Conservation (phyloP, 2,113 vertebrate genomes). For the Sapayoa aenigma region DNA sequence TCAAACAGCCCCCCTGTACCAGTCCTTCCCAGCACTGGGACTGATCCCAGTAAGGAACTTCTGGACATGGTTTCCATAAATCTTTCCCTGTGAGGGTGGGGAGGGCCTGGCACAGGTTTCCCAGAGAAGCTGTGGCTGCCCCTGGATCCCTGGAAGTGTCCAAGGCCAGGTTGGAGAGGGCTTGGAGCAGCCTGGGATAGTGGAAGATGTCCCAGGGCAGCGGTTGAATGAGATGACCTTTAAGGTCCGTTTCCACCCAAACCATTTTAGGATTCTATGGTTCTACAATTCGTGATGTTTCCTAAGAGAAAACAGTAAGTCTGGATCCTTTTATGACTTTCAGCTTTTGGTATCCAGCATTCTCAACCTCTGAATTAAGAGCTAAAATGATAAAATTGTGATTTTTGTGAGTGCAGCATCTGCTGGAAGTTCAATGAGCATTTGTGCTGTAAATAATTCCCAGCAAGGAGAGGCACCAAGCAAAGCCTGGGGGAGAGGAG, state of each 20-base stretch:
- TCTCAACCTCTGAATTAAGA: not conserved
- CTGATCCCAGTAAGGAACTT: not conserved
- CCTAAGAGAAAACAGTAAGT: not conserved
- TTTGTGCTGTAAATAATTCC: not conserved
- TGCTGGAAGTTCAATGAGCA: not conserved
- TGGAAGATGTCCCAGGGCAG: not conserved
- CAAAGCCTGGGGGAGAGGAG: not conserved
- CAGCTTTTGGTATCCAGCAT: not conserved
- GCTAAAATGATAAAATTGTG: not conserved
- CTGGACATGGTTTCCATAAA: not conserved
- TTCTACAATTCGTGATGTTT: not conserved
- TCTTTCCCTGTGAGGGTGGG: not conserved
- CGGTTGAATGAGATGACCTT: not conserved
- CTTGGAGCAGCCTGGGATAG: rapidly evolving
- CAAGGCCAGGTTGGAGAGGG: not conserved
- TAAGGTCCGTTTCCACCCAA: not conserved
- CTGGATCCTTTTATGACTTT: not conserved
- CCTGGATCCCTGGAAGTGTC: not conserved
- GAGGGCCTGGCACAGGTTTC: not conserved
- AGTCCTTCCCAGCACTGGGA: not conserved
- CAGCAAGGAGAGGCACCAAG: not conserved
- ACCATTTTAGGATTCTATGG: not conserved
- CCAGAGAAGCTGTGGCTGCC: not conserved
- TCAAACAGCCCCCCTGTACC: not conserved
- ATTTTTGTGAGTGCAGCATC: not conserved